Conservation (phyloP, 2,797 vertebrate genomes). For the Heterohyrax brucei region DNA sequence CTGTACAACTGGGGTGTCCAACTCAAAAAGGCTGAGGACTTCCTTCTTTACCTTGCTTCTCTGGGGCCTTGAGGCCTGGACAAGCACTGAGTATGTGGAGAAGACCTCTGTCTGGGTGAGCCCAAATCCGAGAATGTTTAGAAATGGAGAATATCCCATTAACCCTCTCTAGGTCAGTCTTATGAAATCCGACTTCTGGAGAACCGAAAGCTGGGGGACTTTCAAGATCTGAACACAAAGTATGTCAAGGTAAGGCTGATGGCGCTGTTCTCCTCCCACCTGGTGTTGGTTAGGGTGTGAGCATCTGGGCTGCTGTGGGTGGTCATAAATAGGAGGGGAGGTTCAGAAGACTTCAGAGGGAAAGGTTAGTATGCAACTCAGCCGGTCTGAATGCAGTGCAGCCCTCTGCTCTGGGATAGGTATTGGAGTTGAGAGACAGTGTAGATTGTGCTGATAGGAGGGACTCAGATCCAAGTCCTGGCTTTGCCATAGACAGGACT, state of each 20-base stretch:
- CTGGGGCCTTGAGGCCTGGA: not conserved
- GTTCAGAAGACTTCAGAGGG: not conserved
- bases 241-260: slow-evolving; percentile 96
- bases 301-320: slow-evolving; percentile 21
- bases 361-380: not conserved
- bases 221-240: slow-evolving; percentile 97
- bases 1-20: not conserved
- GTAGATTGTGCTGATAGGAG: not conserved
- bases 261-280: slow-evolving; percentile 77
- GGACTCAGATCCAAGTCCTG: not conserved
- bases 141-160: slow-evolving; percentile 86
- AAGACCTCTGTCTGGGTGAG: not conserved
- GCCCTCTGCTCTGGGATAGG: not conserved
- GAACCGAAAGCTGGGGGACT: slow-evolving; percentile 97
- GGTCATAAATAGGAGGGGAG: not conserved
- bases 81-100: not conserved
- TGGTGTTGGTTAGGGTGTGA: slow-evolving; percentile 5
- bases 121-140: not conserved
- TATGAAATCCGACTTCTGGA: slow-evolving; percentile 98
- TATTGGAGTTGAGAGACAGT: not conserved
- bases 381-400: not conserved
- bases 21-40: not conserved
- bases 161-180: slow-evolving; percentile 95
- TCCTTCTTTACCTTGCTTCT: not conserved
- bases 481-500: not conserved